Percentiles rank a stretch among this genome's conserved stretches.
Conservation (phyloP, 2,888 invertebrate species). For the Tortricodes alternella region DNA sequence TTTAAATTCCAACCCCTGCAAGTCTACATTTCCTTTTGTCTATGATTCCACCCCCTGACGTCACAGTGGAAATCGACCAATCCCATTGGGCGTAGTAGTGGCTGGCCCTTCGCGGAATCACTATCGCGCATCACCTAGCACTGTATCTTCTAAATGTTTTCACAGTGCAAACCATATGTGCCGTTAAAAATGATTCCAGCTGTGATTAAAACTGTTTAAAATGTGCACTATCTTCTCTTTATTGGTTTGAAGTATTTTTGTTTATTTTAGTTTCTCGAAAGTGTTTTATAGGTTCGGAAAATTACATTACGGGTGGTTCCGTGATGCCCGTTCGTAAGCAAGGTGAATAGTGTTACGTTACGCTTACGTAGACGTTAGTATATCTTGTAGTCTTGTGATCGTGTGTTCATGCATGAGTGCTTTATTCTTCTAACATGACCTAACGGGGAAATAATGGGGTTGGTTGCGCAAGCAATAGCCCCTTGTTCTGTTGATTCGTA, state of each 20-base stretch:
- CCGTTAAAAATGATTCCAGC: conserved; percentile 59
- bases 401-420: conserved; percentile 10
- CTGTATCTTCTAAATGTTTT: conserved; percentile 72
- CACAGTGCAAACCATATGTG: conserved; percentile 66
- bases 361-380: neutral
- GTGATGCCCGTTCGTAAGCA: conserved; percentile 90
- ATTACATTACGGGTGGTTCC: conserved; percentile 78
- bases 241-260: conserved; percentile 62
- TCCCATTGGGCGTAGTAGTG: conserved; percentile 79
- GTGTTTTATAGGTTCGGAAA: conserved; percentile 64
- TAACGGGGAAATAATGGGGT: conserved; percentile 41
- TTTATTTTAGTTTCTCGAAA: conserved; percentile 57
- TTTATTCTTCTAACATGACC: conserved; percentile 12
- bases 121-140: conserved; percentile 65
- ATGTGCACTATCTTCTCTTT: conserved; percentile 55
- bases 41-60: conserved; percentile 83
- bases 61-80: conserved; percentile 85
- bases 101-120: conserved; percentile 70
- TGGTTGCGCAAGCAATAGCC: conserved; percentile 44
- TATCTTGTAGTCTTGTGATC: neutral
- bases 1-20: conserved; percentile 55
- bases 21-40: conserved; percentile 62
- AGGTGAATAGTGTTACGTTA: conserved; percentile 75
- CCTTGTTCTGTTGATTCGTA: conserved; percentile 54
- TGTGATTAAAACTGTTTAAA: conserved; percentile 69